Conservation (phyloP, 2,113 vertebrate species). For the Cyprinodon variegatus region DNA sequence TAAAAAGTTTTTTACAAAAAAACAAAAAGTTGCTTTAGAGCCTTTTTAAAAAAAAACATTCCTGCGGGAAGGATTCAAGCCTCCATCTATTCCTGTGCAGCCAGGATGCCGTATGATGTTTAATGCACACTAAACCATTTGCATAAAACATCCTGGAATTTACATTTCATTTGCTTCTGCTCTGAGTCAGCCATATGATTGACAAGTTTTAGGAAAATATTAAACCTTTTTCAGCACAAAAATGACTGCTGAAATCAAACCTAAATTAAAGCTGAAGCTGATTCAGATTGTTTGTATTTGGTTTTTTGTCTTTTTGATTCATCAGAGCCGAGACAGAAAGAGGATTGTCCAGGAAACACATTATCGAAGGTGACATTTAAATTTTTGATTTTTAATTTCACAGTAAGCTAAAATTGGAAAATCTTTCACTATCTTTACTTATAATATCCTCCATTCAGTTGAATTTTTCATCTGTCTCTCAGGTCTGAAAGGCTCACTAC, state of each 20-base stretch:
- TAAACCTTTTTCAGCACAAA: too few species aligned
- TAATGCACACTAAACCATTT: conserved; percentile 29
- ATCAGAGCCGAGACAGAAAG: conserved; percentile 76
- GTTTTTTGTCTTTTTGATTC: conserved; percentile 27
- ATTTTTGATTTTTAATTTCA: neutral
- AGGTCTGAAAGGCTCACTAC: conserved; percentile 95
- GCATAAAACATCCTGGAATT: conserved; percentile 17
- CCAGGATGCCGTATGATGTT: conserved; percentile 18
- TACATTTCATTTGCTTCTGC: neutral
- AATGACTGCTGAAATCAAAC: neutral
- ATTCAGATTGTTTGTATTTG: neutral
- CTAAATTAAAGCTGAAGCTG: neutral
- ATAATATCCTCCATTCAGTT: neutral
- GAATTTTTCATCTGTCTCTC: conserved; percentile 10
- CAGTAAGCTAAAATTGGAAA: neutral
- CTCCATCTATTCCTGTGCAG: conserved; percentile 24
- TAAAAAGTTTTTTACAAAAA: neutral
- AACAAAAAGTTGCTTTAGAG: too few species aligned
- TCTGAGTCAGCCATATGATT: conserved; percentile 1
- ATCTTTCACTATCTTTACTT: neutral
- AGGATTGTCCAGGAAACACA: conserved; percentile 76
- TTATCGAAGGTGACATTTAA: conserved; percentile 69
- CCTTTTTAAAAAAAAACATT: neutral
- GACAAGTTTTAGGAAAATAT: neutral
- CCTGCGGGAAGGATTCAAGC: conserved; percentile 21